Evolutionary conservation across 2,113 vertebrate species (phyloP), one percentile per base, ranked within the genome.

Genomic region (Ranitomeya imitator): DNA sequence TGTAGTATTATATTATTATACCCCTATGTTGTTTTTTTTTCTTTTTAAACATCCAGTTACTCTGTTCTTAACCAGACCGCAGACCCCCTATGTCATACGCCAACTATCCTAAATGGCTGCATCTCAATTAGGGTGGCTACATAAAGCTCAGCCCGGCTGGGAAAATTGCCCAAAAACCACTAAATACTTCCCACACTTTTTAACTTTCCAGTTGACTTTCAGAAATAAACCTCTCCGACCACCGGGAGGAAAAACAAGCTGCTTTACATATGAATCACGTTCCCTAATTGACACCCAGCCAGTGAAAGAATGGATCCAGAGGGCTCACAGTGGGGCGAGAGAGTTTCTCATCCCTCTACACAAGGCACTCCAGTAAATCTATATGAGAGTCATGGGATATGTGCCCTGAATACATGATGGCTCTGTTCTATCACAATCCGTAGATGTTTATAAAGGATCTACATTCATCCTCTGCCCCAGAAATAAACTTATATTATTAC

Each of bases 171-270:
- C 78, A 80, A 60, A 31, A 7, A 79, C 57, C 52, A 57, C 51
- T 79, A 79, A 79, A 79, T 79, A 52, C 78, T 59, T 80, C 55
- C 78, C 54, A 80, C 78, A 80, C 54, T 80, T 80, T 80, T 59
- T 26, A 59, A 80, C 78, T 59, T 80, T 80, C 55, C 52, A 12
- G 78, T 80, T 57, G 78, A 80, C 55, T 80, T 80, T 80, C 78
- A 59, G 16, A 76, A 80, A 80, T 80, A 80, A 80, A 59, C 78
- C 13, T 6, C 54, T 80, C 15, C 23, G 9, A 80, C 52, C 55
- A 59, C 52, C 31, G 52, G 21, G 77, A 80, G 78, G 78, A 80
- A 31, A 59, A 80, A 80, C 78, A 59, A 57, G 55, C n/a, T 55
- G 52, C 77, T 79, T 79, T 79, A 57, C 77, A 79, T 79, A 79